Evolutionary conservation across 2,797 vertebrate genomes (phyloP), one percentile per base, ranked within the genome.

Genomic region (Hippocampus kuda): DNA sequence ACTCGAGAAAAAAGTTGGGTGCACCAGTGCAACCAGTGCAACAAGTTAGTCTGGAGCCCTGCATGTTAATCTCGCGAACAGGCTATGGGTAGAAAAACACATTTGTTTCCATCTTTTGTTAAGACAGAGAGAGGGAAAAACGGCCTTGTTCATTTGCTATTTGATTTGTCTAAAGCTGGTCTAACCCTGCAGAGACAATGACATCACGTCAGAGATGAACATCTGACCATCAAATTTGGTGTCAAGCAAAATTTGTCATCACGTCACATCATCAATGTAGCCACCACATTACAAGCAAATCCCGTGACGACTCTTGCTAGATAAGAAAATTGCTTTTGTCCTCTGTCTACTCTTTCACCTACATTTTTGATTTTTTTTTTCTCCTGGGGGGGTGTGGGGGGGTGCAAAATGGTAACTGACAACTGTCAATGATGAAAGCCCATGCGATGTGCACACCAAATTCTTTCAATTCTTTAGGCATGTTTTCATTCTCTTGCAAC

Each of bases 391-490:
- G 2, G 30, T n/a, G 30, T 2, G n/a, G 2, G n/a, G 48, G 18
- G 16, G 18, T 20, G 16, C 20, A 27, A 59, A 12, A 13, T 26
- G 34, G 34, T 30, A 26, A 59, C 5, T 6, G 26, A 27, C 26
- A 5, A 27, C 22, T 27, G 24, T 59, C 56, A 30, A 27, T 34
- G 57, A 60, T 60, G 57, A 60, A 60, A 60, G 16, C 15, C 57
- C 27, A 18, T 7, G 26, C 16, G 15, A 60, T 20, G 27, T 60
- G 34, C 57, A 60, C 2, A 13, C 57, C 57, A 60, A 60, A 60
- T 60, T 60, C 57, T 34, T 60, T 60, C 18, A 15, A 60, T 60
- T 60, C 57, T 60, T 60, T 27, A 60, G 57, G 27, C 27, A 30
- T 16, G 57, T 60, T 60, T 60, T 16, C 6, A 60, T 5, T 30